phyloP scores from a whole-genome alignment of 1,140 invertebrate genomes.

The Helicorthomorpha holstii region DNA sequence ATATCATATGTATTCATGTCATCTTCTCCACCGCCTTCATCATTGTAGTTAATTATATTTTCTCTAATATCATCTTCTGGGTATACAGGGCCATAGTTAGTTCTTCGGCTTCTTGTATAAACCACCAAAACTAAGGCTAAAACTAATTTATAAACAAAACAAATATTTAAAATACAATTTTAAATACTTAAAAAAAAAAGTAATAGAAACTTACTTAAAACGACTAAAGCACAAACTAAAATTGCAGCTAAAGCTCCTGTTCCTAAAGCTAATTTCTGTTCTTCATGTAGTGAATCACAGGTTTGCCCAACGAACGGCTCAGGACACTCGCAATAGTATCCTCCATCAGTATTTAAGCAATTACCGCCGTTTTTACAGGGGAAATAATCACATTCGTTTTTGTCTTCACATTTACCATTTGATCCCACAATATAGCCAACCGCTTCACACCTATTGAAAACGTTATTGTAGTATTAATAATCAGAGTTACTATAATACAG shows the following conservation, averaged over 20 bases:
- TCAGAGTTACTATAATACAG: no score
- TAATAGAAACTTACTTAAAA: conserved; percentile 2
- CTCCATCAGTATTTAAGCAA: conserved; percentile 77
- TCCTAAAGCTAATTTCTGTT: neutral
- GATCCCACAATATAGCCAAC: neutral
- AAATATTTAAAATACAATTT: neutral
- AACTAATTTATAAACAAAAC: conserved; percentile 34
- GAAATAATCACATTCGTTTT: conserved; percentile 12
- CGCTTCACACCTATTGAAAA: no score
- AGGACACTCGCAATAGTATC: conserved; percentile 66
- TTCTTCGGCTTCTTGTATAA: conserved; percentile 49
- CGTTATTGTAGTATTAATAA: no score
- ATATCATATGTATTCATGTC: conserved; percentile 84
- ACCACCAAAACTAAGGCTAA: conserved; percentile 71
- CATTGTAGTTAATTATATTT: conserved; percentile 93
- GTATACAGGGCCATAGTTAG: conserved; percentile 73
- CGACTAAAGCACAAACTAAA: neutral
- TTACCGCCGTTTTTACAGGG: conserved; percentile 66
- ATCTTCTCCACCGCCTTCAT: conserved; percentile 89
- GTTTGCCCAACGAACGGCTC: conserved; percentile 83
- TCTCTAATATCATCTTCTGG: conserved; percentile 85
- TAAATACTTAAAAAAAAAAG: neutral
- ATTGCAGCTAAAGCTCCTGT: conserved; percentile 7
- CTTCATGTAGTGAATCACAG: conserved; percentile 28
- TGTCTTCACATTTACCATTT: neutral